phyloP scores from a whole-genome alignment of 2,113 vertebrate species.

The Rallus limicola region DNA sequence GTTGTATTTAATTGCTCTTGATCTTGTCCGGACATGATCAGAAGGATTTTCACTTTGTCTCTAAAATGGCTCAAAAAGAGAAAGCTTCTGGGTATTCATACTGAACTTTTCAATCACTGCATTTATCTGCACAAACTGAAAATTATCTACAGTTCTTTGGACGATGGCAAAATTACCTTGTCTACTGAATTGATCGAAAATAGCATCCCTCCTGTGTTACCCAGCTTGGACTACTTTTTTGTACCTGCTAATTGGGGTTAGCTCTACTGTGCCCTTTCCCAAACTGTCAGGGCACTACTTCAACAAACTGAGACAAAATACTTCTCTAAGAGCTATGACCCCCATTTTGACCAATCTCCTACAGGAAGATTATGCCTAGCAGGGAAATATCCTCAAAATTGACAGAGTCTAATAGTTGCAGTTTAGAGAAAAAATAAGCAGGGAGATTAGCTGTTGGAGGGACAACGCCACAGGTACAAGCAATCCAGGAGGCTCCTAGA shows the following conservation, averaged over 20 bases:
- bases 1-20: conserved; percentile 7
- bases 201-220: neutral
- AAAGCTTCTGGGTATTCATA: neutral
- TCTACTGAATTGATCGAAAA: neutral
- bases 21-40: neutral
- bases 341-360: neutral
- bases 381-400: neutral
- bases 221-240: neutral
- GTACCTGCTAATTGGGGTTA: neutral
- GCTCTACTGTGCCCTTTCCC: neutral
- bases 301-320: neutral
- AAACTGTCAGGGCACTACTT: neutral
- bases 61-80: neutral
- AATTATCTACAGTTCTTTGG: neutral
- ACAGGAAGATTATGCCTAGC: neutral
- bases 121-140: neutral
- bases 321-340: neutral
- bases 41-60: neutral
- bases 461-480: neutral
- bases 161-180: neutral
- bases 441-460: neutral
- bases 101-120: neutral
- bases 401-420: neutral
- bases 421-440: neutral
- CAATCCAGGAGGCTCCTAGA: neutral